Conservation (phyloP, 64 coral and sea anemone species). For the Pachyseris speciosa region DNA sequence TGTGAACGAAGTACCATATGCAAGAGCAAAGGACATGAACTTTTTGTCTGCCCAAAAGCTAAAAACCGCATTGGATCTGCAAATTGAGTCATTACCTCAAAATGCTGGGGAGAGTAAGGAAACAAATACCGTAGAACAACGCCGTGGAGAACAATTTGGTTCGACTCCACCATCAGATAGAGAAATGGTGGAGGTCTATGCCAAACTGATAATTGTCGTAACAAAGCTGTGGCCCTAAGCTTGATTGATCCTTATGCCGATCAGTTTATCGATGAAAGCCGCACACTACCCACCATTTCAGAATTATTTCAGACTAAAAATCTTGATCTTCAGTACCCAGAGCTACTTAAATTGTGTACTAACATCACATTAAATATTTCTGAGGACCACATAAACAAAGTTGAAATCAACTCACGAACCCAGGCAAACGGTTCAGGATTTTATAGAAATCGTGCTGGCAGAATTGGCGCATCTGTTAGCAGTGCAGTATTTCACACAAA, state of each 20-base stretch:
- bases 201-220: background rate
- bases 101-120: constrained; percentile 16
- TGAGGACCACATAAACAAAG: constrained; percentile 24
- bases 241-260: constrained; percentile 46
- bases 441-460: constrained; percentile 44
- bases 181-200: constrained; percentile 1
- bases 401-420: constrained; percentile 20
- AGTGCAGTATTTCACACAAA: constrained; percentile 37
- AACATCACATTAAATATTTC: constrained; percentile 49
- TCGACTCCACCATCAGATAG: background rate
- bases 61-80: background rate
- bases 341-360: constrained; percentile 53
- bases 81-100: constrained; percentile 38
- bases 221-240: constrained; percentile 67
- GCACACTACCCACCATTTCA: constrained; percentile 5
- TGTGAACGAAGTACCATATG: constrained; percentile 6
- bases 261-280: constrained; percentile 65
- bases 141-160: background rate
- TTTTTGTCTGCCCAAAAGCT: constrained; percentile 53
- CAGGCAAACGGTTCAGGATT: constrained; percentile 23
- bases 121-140: constrained; percentile 4
- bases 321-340: constrained; percentile 62
- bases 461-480: constrained; percentile 14
- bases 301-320: constrained; percentile 45
- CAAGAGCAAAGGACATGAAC: background rate